Conservation (phyloP, 2,113 vertebrate genomes). For the Malurus alboscapulatus region DNA sequence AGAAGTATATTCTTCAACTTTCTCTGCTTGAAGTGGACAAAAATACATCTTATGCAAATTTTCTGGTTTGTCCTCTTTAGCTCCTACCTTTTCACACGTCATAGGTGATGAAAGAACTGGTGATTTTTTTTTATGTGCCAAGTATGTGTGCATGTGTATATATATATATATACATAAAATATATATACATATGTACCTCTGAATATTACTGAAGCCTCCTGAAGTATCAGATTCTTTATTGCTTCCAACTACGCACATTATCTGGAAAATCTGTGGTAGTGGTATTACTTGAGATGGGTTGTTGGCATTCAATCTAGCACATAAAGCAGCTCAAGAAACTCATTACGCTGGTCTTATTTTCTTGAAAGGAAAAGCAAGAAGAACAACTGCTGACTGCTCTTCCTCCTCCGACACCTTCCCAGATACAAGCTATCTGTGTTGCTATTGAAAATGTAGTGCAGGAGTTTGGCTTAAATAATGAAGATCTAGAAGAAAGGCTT, state of each 20-base stretch:
- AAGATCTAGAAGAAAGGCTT: slow-evolving; percentile 80
- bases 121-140: neutral
- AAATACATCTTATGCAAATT: neutral
- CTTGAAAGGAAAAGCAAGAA: slow-evolving; percentile 85
- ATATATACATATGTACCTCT: neutral
- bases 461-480: slow-evolving; percentile 81
- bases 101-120: neutral
- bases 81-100: neutral
- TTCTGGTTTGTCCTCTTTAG: neutral
- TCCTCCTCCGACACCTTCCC: slow-evolving; percentile 79
- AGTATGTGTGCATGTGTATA: neutral
- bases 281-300: neutral
- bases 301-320: neutral
- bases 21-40: neutral
- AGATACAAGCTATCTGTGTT: slow-evolving; percentile 78
- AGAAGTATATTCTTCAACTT: neutral
- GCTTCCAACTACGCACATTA: neutral
- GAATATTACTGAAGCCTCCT: neutral
- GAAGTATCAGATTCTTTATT: neutral
- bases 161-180: neutral
- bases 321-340: neutral
- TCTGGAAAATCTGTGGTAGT: neutral
- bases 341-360: neutral
- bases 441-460: slow-evolving; percentile 80
- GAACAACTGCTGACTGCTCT: slow-evolving; percentile 83